Percentiles rank a stretch among this genome's conserved stretches.
phyloP scores from a whole-genome alignment of 2,797 vertebrate species.

The Aldrovandia affinis region DNA sequence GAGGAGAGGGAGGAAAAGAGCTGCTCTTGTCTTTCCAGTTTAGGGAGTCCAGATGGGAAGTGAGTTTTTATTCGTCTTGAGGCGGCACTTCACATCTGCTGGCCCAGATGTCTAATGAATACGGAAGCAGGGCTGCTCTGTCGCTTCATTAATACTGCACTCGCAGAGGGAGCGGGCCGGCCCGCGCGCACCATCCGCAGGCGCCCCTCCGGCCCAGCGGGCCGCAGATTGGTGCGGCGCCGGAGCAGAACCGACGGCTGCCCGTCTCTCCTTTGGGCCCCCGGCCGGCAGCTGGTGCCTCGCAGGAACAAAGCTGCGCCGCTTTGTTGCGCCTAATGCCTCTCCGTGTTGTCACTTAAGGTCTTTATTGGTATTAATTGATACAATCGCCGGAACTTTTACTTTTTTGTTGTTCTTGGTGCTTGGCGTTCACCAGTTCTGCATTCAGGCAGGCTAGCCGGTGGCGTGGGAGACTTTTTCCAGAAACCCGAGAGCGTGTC shows the following conservation, averaged over 20 bases:
- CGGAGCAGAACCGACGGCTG: constrained; percentile 21
- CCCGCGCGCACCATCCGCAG: constrained; percentile 56
- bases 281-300: constrained; percentile 65
- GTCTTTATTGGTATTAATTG: constrained; percentile 80
- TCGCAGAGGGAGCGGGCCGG: constrained; percentile 61
- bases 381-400: constrained; percentile 41
- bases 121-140: constrained; percentile 72
- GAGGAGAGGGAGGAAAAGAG: constrained; percentile 43
- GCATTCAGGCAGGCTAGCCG: background rate
- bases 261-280: constrained; percentile 53
- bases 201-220: constrained; percentile 53
- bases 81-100: constrained; percentile 80
- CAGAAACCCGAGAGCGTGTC: background rate
- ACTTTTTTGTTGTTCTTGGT: background rate
- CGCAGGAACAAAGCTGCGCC: constrained; percentile 69
- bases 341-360: constrained; percentile 75
- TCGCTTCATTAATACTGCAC: constrained; percentile 79
- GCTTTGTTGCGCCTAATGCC: constrained; percentile 69
- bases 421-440: background rate
- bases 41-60: constrained; percentile 79
- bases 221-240: constrained; percentile 38
- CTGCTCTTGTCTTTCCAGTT: constrained; percentile 73
- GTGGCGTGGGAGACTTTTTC: background rate
- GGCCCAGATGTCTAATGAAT: constrained; percentile 82
- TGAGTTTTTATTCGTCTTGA: constrained; percentile 80